These are phyloP conservation scores for Brevimyrus niger DNA, from an alignment of 2,113 vertebrate species.

Conservation along the genomic window DNA sequence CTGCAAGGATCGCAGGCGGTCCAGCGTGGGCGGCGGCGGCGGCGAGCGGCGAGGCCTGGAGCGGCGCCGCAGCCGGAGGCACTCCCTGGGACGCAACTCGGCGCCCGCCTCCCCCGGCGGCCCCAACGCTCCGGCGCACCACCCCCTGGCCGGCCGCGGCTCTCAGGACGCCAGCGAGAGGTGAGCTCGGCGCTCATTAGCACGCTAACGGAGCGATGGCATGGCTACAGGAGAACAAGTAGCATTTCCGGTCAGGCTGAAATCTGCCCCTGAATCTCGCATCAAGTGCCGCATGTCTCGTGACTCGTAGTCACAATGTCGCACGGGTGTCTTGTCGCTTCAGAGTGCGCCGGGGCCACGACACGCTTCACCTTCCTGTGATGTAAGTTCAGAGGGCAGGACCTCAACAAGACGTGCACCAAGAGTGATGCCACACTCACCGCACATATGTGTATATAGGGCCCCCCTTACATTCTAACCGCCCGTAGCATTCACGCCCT, in stretches of 20 bases:
- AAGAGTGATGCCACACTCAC: neutral
- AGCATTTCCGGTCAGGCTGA: neutral
- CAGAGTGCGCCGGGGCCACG: slow-evolving; percentile 40
- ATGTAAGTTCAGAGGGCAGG: slow-evolving; percentile 50
- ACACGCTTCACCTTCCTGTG: slow-evolving; percentile 45
- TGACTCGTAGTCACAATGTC: slow-evolving; percentile 28
- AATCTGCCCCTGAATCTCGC: neutral
- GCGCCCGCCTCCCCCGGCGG: slow-evolving; percentile 72
- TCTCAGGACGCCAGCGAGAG: slow-evolving; percentile 75
- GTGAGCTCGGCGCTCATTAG: slow-evolving; percentile 50
- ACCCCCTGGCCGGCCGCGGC: slow-evolving; percentile 52
- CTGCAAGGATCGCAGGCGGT: slow-evolving; percentile 72
- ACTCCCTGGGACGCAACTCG: slow-evolving; percentile 73
- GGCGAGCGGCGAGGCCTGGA: slow-evolving; percentile 61
- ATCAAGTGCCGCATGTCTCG: neutral
- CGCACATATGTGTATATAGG: neutral
- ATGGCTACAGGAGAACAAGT: neutral
- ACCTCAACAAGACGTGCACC: neutral
- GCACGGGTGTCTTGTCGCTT: slow-evolving; percentile 34
- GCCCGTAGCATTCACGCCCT: neutral
- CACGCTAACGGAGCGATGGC: neutral
- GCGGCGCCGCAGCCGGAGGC: slow-evolving; percentile 83
- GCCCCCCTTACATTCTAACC: neutral
- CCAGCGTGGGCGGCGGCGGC: slow-evolving; percentile 67
- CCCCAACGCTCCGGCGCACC: slow-evolving; percentile 38